Percentiles rank a stretch among this genome's conserved stretches.
phyloP scores from a whole-genome alignment of 1,140 invertebrate species.

The Calephelis virginiensis region DNA sequence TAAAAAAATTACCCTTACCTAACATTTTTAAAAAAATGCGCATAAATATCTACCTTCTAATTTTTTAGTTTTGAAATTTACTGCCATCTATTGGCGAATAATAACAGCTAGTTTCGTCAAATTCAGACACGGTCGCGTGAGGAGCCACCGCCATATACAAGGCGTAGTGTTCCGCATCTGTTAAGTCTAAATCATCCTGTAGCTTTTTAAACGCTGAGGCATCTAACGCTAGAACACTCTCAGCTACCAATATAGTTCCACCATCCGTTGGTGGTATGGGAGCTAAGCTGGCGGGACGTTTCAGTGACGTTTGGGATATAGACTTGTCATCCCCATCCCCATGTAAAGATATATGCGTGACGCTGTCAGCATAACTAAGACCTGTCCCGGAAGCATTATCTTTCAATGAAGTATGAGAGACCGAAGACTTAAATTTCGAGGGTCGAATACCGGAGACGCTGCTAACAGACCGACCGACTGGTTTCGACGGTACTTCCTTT shows the following conservation, averaged over 20 bases:
- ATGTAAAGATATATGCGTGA: conserved; percentile 82
- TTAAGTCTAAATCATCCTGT: conserved; percentile 80
- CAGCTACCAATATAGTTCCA: conserved; percentile 68
- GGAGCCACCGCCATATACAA: conserved; percentile 90
- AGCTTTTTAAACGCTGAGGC: conserved; percentile 64
- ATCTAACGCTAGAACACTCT: conserved; percentile 72
- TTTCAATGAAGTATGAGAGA: conserved; percentile 67
- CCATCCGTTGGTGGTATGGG: conserved; percentile 54
- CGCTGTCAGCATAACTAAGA: conserved; percentile 70
- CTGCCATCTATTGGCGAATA: conserved; percentile 90
- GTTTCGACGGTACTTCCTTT: conserved; percentile 49
- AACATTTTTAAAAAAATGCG: not conserved
- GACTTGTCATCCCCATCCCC: conserved; percentile 68
- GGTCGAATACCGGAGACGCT: conserved; percentile 79
- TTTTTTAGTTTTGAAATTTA: conserved; percentile 75
- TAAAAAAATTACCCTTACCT: no score
- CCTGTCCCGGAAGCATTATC: conserved; percentile 62
- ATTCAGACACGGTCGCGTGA: conserved; percentile 90
- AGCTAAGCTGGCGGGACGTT: conserved; percentile 39
- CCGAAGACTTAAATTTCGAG: conserved; percentile 57
- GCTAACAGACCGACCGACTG: conserved; percentile 78
- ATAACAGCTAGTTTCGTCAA: conserved; percentile 91
- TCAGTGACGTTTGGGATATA: conserved; percentile 43
- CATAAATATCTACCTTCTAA: not conserved
- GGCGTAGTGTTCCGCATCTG: conserved; percentile 92